These are phyloP conservation scores for Gracilinanus agilis DNA, from an alignment of 2,113 vertebrate genomes.

Conservation along the genomic window DNA sequence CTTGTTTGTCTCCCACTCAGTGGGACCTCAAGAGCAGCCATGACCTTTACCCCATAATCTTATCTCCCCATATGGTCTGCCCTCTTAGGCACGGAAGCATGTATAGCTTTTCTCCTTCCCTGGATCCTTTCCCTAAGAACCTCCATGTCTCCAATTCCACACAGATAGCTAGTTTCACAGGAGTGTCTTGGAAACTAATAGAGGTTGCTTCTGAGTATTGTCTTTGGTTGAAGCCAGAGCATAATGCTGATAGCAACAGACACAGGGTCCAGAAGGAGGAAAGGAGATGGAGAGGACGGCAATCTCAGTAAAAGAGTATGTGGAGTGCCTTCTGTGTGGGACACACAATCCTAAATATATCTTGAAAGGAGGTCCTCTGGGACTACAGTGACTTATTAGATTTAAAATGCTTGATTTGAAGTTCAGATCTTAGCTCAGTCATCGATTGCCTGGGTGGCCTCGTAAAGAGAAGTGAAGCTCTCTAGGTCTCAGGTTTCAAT, in stretches of 20 bases:
- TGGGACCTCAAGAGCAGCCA: not conserved
- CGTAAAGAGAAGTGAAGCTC: not conserved
- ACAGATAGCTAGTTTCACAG: not conserved
- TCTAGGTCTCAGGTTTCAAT: not conserved
- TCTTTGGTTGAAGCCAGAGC: not conserved
- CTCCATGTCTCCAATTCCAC: not conserved
- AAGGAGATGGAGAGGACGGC: not conserved
- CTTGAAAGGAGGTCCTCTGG: not conserved
- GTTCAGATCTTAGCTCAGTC: not conserved
- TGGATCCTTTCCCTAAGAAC: not conserved
- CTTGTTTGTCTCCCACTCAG: not conserved
- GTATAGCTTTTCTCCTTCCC: not conserved
- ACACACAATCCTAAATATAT: not conserved
- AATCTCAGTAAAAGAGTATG: not conserved
- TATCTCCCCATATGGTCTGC: not conserved
- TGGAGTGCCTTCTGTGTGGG: not conserved
- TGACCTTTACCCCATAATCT: not conserved
- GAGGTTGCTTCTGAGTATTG: not conserved
- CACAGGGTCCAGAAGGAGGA: not conserved
- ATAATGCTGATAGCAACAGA: not conserved
- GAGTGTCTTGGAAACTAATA: not conserved
- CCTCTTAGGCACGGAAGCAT: not conserved
- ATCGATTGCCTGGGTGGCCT: not conserved
- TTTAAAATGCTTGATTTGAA: not conserved
- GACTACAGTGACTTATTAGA: not conserved